Percentiles rank a stretch among this genome's conserved stretches.
phyloP scores from a whole-genome alignment of 2,797 vertebrate genomes.

The Anguilla anguilla region DNA sequence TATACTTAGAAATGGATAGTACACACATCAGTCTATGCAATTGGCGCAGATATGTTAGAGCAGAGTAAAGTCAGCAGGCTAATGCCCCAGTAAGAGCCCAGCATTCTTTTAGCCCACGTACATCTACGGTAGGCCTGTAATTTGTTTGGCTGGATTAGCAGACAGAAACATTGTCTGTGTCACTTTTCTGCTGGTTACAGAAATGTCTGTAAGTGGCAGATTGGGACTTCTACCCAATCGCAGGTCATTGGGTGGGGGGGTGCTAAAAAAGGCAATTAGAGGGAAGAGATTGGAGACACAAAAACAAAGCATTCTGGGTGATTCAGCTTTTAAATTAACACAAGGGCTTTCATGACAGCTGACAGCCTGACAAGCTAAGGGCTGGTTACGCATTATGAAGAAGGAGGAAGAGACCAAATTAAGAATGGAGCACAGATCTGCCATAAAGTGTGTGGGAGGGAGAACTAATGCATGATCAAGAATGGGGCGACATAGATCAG shows the following conservation, averaged over 20 bases:
- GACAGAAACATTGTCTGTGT: not conserved
- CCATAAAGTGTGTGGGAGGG: not conserved
- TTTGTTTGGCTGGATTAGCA: not conserved
- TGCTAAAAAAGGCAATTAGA: not conserved
- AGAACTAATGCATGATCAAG: not conserved
- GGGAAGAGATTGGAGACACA: not conserved
- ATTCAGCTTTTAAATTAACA: not conserved
- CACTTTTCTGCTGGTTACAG: not conserved
- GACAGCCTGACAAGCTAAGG: not conserved
- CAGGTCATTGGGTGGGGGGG: not conserved
- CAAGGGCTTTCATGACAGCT: not conserved
- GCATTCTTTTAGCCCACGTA: not conserved
- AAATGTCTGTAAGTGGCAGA: not conserved
- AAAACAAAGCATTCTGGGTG: not conserved
- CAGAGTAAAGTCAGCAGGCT: not conserved
- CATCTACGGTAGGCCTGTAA: not conserved
- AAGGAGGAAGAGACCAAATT: not conserved
- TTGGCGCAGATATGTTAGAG: not conserved
- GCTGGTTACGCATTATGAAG: not conserved
- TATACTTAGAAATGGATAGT: not conserved
- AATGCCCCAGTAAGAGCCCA: not conserved
- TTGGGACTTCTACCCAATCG: not conserved
- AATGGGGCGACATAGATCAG: no score
- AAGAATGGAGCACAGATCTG: not conserved
- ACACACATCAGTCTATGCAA: not conserved